Conservation (phyloP, 2,888 invertebrate genomes). For the Tubulanus polymorphus region DNA sequence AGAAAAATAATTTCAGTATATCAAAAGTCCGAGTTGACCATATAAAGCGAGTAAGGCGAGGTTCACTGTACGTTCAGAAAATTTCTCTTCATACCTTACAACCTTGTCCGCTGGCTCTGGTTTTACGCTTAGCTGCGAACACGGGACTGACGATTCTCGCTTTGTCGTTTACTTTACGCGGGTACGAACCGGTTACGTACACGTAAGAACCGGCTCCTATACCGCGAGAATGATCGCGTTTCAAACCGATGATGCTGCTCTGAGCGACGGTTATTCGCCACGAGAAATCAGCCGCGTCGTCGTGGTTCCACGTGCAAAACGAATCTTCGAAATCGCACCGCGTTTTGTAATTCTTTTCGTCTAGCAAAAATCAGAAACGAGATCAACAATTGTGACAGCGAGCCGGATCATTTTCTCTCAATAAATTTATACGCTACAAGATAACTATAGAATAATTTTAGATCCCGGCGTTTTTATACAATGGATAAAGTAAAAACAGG, state of each 20-base stretch:
- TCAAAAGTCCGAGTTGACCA: too few species aligned
- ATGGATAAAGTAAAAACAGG: too few species aligned
- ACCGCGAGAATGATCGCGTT: conserved; percentile 35
- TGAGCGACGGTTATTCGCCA: conserved; percentile 24
- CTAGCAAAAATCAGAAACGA: too few species aligned
- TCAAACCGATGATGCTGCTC: conserved; percentile 32
- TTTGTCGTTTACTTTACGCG: conserved; percentile 24
- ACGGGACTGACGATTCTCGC: conserved; percentile 26
- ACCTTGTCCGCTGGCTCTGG: conserved; percentile 34
- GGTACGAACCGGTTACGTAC: conserved; percentile 69
- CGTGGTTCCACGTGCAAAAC: conserved; percentile 36
- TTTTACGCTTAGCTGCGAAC: conserved; percentile 25
- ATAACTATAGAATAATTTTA: too few species aligned
- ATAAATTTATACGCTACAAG: too few species aligned
- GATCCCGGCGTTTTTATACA: too few species aligned
- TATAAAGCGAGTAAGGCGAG: too few species aligned
- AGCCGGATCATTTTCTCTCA: conserved; percentile 19
- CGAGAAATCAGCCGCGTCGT: conserved; percentile 35
- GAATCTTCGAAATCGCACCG: conserved; percentile 36
- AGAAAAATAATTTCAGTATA: too few species aligned
- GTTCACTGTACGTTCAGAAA: too few species aligned
- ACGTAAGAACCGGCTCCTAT: conserved; percentile 60
- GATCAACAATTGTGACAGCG: conserved; percentile 8
- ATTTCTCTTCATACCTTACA: background rate
- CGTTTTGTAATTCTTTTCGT: too few species aligned